Evolutionary conservation across 2,888 invertebrate genomes (phyloP), one percentile per base, ranked within the genome.

Genomic region (Carterocephalus palaemon): DNA sequence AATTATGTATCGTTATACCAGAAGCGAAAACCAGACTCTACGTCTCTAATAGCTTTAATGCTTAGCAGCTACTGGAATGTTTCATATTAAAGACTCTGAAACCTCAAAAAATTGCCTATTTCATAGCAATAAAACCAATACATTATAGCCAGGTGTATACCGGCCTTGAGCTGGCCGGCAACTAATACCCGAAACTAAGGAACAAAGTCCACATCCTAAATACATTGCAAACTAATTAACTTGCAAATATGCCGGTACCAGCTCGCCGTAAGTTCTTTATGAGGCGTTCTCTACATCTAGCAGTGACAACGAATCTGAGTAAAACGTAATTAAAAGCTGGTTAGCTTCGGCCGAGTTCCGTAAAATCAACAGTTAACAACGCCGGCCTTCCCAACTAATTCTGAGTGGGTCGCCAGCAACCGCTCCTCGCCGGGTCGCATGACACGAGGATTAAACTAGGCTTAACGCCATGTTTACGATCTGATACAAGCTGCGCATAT

Each of bases 361-460:
- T 40, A 40, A 31, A 31, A 40, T 40, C 40, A 40, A 40, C 40
- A 31, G 31, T 40, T 40, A 22, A 32, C 22, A n/a, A 29, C 26
- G 2, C 12, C 16, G 23, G 23, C 8, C 40, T 9, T 10, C 26
- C 28, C 12, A 2, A 22, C 22, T 22, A 36, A 36, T 36, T 36
- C 16, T 6, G 37, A 26, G 17, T 26, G 17, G 22, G 39, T 40
- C 31, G 31, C 28, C 31, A 17, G 10, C 26, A 19, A 6, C 8
- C 16, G 40, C 23, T 32, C 7, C 17, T 3, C 28, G 10, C 20
- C 13, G n/a, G 23, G 40, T 31, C 40, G 16, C 16, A 31, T 40
- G 31, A 40, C 32, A 40, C 63, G 57, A 56, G 64, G 67, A 70
- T 76, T 68, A 71, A 62, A 64, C 62, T 38, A 32, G 54, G 60